These are phyloP conservation scores for Helleia helle DNA, from an alignment of 2,888 invertebrate genomes.

Conservation along the genomic window DNA sequence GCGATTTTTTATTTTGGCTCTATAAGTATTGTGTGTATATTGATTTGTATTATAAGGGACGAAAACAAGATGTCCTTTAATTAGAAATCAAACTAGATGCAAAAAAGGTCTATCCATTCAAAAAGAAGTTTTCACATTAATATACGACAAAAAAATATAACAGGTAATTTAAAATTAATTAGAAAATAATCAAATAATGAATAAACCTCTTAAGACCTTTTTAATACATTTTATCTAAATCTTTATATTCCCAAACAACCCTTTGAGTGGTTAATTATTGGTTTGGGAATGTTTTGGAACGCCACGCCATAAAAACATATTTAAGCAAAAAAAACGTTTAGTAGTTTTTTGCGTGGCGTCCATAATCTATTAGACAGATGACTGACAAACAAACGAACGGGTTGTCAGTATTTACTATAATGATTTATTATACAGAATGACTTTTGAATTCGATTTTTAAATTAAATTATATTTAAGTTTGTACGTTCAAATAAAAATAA, in stretches of 20 bases:
- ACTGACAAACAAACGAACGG: constrained; percentile 46
- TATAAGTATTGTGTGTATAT: no score
- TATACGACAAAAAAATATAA: neutral
- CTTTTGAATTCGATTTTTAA: neutral
- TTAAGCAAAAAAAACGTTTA: constrained; percentile 9
- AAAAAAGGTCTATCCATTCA: no score
- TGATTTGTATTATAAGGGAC: no score
- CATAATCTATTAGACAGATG: constrained; percentile 43
- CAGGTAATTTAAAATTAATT: neutral
- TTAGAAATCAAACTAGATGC: no score
- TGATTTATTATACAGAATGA: constrained; percentile 43
- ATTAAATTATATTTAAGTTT: no score
- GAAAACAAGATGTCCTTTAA: no score
- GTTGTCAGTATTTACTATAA: constrained; percentile 43
- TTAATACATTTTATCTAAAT: no score
- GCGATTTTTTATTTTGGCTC: no score
- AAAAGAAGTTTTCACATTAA: no score
- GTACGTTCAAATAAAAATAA: no score
- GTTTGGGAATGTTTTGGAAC: constrained; percentile 4
- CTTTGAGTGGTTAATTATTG: constrained; percentile 10
- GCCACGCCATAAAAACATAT: neutral
- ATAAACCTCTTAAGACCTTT: neutral
- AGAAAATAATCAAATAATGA: constrained; percentile 3
- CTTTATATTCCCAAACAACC: constrained; percentile 1
- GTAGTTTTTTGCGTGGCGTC: constrained; percentile 43